Evolutionary conservation across 2,888 invertebrate species (phyloP).

Genomic region (Torymus aiolomorphi): DNA sequence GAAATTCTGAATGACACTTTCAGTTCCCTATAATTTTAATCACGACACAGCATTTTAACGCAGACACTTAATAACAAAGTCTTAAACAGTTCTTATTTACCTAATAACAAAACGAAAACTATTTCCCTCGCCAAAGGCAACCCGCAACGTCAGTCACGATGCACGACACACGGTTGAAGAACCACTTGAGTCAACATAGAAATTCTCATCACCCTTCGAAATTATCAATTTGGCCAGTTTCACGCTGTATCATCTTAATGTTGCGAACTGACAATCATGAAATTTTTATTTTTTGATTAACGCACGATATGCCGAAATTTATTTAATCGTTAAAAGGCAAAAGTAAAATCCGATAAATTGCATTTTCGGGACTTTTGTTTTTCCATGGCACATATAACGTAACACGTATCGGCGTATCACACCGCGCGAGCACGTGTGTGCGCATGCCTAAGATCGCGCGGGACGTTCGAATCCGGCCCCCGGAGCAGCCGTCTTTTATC

Average conservation of each 20-base stretch:
- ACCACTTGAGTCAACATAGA: slow-evolving; percentile 60
- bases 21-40: neutral
- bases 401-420: too few species aligned
- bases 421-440: slow-evolving; percentile 25
- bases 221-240: neutral
- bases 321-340: too few species aligned
- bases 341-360: neutral
- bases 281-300: too few species aligned
- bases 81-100: slow-evolving; percentile 33
- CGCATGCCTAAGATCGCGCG: slow-evolving; percentile 21
- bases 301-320: too few species aligned
- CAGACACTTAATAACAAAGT: neutral
- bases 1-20: slow-evolving; percentile 9
- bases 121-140: slow-evolving; percentile 17
- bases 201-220: neutral
- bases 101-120: slow-evolving; percentile 33
- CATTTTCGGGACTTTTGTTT: slow-evolving; percentile 32
- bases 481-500: too few species aligned
- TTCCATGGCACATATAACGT: neutral
- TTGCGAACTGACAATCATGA: too few species aligned
- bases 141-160: slow-evolving; percentile 10
- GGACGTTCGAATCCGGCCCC: slow-evolving; percentile 23
- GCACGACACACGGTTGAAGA: slow-evolving; percentile 30
- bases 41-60: neutral
- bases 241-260: too few species aligned